Conservation (phyloP, 2,113 vertebrate species). For the Macquaria australasica region DNA sequence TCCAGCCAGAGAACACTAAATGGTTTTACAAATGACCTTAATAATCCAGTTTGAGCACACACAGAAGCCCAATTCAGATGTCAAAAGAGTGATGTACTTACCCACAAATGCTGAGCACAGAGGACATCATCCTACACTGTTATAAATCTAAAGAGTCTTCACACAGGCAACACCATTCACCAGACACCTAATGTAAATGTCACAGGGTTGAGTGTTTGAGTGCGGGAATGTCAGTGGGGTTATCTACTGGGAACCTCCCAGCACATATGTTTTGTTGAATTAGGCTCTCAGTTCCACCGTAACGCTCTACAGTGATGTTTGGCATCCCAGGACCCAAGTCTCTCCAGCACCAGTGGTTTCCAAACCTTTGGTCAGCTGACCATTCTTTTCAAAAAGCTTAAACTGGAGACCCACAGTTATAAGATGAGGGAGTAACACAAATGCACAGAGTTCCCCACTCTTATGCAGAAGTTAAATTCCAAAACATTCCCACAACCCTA, state of each 20-base stretch:
- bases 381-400: not conserved
- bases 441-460: not conserved
- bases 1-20: conserved; percentile 20
- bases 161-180: conserved; percentile 38
- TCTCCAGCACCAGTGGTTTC: not conserved
- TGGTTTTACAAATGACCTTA: conserved; percentile 24
- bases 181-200: conserved; percentile 45
- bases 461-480: conserved; percentile 3
- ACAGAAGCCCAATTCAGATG: conserved; percentile 24
- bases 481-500: not conserved
- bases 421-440: not conserved
- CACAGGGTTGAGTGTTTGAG: conserved; percentile 50
- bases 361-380: not conserved
- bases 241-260: conserved; percentile 60
- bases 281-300: conserved; percentile 11
- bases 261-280: conserved; percentile 52
- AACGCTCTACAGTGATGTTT: not conserved
- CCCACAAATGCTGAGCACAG: conserved; percentile 25
- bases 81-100: conserved; percentile 21
- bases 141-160: conserved; percentile 43
- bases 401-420: not conserved
- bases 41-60: conserved; percentile 11
- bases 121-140: conserved; percentile 1
- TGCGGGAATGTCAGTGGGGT: conserved; percentile 42
- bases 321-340: not conserved